These are phyloP conservation scores for Cosmopolites sordidus DNA, from an alignment of 2,888 invertebrate genomes.

Conservation along the genomic window DNA sequence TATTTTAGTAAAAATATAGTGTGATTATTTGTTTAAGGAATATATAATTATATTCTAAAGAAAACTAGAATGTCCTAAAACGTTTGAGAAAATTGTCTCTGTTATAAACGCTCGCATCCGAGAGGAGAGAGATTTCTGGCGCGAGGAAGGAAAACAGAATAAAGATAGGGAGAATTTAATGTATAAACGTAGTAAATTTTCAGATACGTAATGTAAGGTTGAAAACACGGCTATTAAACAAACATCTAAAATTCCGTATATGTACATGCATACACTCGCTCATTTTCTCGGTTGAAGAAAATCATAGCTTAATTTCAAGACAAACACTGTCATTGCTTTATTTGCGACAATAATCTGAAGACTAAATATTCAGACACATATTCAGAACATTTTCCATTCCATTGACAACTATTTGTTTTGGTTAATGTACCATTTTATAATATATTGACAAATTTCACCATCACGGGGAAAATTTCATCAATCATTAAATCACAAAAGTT, in stretches of 20 bases:
- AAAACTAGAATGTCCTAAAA: too few species aligned
- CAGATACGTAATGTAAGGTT: constrained; percentile 1
- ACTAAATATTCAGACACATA: neutral
- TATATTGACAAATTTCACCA: neutral
- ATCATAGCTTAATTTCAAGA: constrained; percentile 1
- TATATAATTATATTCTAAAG: too few species aligned
- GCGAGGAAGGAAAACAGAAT: neutral
- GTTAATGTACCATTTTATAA: neutral
- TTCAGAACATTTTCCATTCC: neutral
- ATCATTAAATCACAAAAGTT: too few species aligned
- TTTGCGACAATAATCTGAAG: neutral
- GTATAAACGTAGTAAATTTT: constrained; percentile 1
- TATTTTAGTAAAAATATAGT: too few species aligned
- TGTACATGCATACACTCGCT: neutral
- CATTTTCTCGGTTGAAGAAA: constrained; percentile 1
- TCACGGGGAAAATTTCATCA: too few species aligned
- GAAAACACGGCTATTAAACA: neutral
- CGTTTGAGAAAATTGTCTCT: too few species aligned
- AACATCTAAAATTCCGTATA: constrained; percentile 1
- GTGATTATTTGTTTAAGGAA: too few species aligned
- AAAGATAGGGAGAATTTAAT: neutral
- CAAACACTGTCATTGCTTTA: constrained; percentile 1
- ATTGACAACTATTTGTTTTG: neutral
- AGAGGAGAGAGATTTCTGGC: too few species aligned
- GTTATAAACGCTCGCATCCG: too few species aligned